phyloP scores from a whole-genome alignment of 2,888 invertebrate species.

The Volucella inflata region DNA sequence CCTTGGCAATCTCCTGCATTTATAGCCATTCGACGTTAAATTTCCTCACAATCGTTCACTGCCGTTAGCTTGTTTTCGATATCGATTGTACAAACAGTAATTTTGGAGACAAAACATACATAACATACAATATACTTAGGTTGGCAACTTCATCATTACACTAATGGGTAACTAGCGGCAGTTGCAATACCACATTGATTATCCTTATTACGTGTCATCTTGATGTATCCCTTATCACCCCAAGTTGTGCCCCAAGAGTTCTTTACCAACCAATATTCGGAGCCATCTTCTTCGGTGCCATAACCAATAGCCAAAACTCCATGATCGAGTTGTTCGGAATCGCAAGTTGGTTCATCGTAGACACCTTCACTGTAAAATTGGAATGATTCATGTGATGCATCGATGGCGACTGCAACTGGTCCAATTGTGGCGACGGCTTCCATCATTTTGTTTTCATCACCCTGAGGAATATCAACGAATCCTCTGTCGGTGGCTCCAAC shows the following conservation, averaged over 20 bases:
- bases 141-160: conserved; percentile 84
- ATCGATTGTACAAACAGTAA: conserved; percentile 57
- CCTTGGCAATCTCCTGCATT: too few relatives aligned
- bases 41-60: too few relatives aligned
- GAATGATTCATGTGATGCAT: conserved; percentile 93
- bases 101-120: conserved; percentile 48
- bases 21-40: too few relatives aligned
- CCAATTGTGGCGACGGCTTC: conserved; percentile 93
- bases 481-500: conserved; percentile 92
- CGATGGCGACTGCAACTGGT: conserved; percentile 94
- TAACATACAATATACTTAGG: conserved; percentile 45
- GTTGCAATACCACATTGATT: conserved; percentile 95
- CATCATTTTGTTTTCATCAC: conserved; percentile 89
- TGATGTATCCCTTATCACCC: conserved; percentile 94
- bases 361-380: conserved; percentile 93
- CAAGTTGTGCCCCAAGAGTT: conserved; percentile 89
- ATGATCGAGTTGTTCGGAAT: conserved; percentile 90
- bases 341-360: conserved; percentile 92
- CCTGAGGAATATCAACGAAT: conserved; percentile 89
- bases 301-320: conserved; percentile 85
- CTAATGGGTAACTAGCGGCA: conserved; percentile 92
- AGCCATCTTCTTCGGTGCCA: conserved; percentile 82
- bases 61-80: too few relatives aligned
- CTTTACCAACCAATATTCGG: conserved; percentile 89
- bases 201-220: conserved; percentile 92